These are phyloP conservation scores for Tenebrosternarchus preto DNA, from an alignment of 2,113 vertebrate genomes.

Conservation along the genomic window DNA sequence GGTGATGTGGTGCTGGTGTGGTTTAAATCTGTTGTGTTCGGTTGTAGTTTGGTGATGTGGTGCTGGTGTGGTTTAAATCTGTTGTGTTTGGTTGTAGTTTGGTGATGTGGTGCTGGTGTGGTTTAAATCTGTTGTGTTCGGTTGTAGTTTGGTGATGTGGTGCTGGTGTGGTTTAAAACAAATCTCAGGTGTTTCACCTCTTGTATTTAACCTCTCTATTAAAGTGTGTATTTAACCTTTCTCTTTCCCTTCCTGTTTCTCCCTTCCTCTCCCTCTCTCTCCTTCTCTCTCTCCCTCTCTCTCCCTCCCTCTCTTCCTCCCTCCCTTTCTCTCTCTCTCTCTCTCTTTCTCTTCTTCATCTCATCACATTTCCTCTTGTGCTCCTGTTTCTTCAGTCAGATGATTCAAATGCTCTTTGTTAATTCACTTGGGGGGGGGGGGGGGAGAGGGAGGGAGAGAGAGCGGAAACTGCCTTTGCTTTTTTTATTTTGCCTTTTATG, in stretches of 20 bases:
- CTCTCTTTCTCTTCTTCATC: background rate
- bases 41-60: no score
- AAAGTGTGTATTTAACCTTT: background rate
- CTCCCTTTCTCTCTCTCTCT: background rate
- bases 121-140: conserved; percentile 20
- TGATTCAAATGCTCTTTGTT: conserved; percentile 51
- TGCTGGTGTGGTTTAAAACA: background rate
- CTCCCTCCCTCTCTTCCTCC: no score
- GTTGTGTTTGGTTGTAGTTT: no score
- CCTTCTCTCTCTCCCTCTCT: no score
- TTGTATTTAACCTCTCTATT: background rate
- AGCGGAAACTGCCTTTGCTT: no score
- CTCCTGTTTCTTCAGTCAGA: conserved; percentile 11
- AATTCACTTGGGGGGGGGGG: background rate
- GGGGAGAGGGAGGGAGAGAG: no score
- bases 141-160: conserved; percentile 12
- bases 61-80: no score
- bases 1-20: no score
- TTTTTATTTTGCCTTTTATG: no score
- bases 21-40: no score
- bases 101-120: background rate
- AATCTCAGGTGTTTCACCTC: background rate
- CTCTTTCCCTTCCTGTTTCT: background rate
- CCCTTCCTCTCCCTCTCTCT: no score
- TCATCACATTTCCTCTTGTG: background rate